Percentiles rank a stretch among this genome's conserved stretches.
Conservation (phyloP, 2,888 invertebrate species). For the Acleris literana region DNA sequence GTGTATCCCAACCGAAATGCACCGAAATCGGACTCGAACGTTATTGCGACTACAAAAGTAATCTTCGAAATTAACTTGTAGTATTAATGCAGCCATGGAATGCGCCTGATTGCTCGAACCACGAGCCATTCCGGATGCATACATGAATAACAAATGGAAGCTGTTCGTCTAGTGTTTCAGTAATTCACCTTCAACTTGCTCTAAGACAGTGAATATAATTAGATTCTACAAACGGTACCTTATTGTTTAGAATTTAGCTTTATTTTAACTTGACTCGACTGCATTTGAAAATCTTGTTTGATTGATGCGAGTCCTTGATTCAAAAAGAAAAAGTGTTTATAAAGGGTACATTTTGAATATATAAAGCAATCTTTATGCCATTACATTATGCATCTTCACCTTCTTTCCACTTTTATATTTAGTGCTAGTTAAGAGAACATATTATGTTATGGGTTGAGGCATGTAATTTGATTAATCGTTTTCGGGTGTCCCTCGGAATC, state of each 20-base stretch:
- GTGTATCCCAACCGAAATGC: too few relatives aligned
- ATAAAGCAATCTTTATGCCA: too few relatives aligned
- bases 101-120: conserved; percentile 15
- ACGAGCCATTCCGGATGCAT: conserved; percentile 28
- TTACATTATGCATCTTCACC: too few relatives aligned
- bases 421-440: too few relatives aligned
- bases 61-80: conserved; percentile 25
- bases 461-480: too few relatives aligned
- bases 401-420: too few relatives aligned
- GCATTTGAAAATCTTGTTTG: too few relatives aligned
- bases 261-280: not conserved
- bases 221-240: not conserved
- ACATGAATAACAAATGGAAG: conserved; percentile 32
- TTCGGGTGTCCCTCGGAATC: too few relatives aligned
- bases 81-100: conserved; percentile 12
- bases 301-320: too few relatives aligned
- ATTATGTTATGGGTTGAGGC: too few relatives aligned
- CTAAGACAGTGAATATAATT: conserved; percentile 22
- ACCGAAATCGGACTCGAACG: not conserved
- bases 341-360: too few relatives aligned
- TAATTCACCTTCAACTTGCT: conserved; percentile 28
- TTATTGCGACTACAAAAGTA: conserved; percentile 3
- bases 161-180: conserved; percentile 19
- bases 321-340: too few relatives aligned
- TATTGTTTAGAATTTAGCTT: conserved; percentile 4